Conservation (phyloP, 2,888 invertebrate genomes). For the Agonopterix heracliana region DNA sequence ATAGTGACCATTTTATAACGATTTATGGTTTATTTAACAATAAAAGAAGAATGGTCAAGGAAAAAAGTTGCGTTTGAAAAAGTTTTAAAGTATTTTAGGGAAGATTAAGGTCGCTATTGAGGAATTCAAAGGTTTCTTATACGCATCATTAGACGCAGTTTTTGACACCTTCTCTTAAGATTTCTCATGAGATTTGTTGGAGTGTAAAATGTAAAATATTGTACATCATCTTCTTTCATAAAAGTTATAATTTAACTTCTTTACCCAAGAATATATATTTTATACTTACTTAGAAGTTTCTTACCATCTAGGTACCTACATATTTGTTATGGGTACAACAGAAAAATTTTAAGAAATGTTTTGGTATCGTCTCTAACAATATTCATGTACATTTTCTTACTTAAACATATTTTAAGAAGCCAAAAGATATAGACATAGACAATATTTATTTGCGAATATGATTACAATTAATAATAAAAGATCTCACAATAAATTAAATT, state of each 20-base stretch:
- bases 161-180: conserved; percentile 37
- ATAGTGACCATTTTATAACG: conserved; percentile 63
- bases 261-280: too few species aligned
- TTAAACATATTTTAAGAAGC: too few species aligned
- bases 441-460: too few species aligned
- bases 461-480: too few species aligned
- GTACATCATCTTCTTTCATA: background rate
- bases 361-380: too few species aligned
- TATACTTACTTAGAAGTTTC: too few species aligned
- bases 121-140: conserved; percentile 32
- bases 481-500: too few species aligned
- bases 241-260: background rate
- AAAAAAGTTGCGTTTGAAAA: conserved; percentile 28
- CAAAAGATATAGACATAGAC: too few species aligned
- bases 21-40: conserved; percentile 75
- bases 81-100: conserved; percentile 37
- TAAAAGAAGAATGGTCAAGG: conserved; percentile 50
- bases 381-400: too few species aligned
- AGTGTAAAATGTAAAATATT: background rate
- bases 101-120: conserved; percentile 49
- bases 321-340: too few species aligned
- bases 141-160: conserved; percentile 57
- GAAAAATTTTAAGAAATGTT: too few species aligned
- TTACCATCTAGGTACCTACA: too few species aligned
- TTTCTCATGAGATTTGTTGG: conserved; percentile 49